A percentile compares a stretch with the other conserved stretches of the same genome.
phyloP scores from a whole-genome alignment of 2,888 invertebrate species.

The Chrysolina oricalcia region DNA sequence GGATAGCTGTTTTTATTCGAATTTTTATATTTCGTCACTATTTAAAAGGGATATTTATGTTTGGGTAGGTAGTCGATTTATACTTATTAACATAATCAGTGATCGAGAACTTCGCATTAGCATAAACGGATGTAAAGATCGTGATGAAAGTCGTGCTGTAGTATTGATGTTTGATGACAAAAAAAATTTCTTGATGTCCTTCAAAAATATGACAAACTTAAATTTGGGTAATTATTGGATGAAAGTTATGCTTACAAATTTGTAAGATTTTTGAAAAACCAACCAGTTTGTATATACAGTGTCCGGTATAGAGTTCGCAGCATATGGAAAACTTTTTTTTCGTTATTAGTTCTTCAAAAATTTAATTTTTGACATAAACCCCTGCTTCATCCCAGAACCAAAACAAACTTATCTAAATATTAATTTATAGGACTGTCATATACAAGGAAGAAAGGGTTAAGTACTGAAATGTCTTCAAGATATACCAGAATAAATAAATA shows the following conservation, averaged over 20 bases:
- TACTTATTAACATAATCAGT: not conserved
- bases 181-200: constrained; percentile 18
- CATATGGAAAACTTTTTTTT: too few relatives aligned
- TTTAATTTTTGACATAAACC: too few relatives aligned
- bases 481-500: too few relatives aligned
- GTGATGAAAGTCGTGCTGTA: not conserved
- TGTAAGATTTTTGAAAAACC: too few relatives aligned
- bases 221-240: constrained; percentile 20
- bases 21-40: constrained; percentile 26
- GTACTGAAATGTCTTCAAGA: too few relatives aligned
- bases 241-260: constrained; percentile 16
- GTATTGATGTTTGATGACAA: constrained; percentile 28
- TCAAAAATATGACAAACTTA: not conserved
- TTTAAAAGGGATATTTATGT: constrained; percentile 24
- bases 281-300: too few relatives aligned
- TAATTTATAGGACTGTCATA: too few relatives aligned
- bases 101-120: not conserved
- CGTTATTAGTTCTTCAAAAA: too few relatives aligned
- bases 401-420: too few relatives aligned
- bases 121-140: not conserved
- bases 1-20: constrained; percentile 10
- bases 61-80: constrained; percentile 1
- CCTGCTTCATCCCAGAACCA: too few relatives aligned
- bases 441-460: too few relatives aligned
- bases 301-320: too few relatives aligned